Evolutionary conservation across 2,797 vertebrate species (phyloP).

Genomic region (Anisognathus igniventris): DNA sequence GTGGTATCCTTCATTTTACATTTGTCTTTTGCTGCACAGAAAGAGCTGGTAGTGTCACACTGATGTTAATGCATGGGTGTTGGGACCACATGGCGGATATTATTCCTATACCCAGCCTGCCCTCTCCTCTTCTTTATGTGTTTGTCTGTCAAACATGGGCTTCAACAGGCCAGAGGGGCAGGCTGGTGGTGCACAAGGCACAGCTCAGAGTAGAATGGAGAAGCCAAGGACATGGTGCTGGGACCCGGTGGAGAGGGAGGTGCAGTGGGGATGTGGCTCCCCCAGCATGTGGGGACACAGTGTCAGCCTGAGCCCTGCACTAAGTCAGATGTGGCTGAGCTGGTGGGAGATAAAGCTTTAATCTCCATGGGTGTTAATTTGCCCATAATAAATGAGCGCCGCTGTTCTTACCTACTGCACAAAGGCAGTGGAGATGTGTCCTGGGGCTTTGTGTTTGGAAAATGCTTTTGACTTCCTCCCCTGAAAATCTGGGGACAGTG

Average conservation of each 20-base stretch:
- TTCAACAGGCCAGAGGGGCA: not conserved
- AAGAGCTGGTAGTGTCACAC: not conserved
- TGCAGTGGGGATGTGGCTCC: not conserved
- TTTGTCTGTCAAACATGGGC: not conserved
- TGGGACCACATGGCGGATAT: not conserved
- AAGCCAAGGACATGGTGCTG: not conserved
- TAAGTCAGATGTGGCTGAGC: not conserved
- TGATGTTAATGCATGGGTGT: not conserved
- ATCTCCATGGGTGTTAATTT: slow-evolving; percentile 3
- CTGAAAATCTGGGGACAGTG: not conserved
- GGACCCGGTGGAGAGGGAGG: accelerated
- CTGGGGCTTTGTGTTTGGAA: not conserved
- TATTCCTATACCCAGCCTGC: not conserved
- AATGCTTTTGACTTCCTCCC: not conserved
- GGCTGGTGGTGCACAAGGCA: not conserved
- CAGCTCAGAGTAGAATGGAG: not conserved
- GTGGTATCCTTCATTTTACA: not conserved
- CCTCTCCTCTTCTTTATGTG: not conserved
- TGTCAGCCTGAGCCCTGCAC: not conserved
- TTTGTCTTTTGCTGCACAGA: not conserved
- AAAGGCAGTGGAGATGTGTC: not conserved
- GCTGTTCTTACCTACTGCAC: not conserved
- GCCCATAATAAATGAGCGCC: not conserved
- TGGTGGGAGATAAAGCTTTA: not conserved
- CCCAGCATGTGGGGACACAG: accelerated